These are phyloP conservation scores for Eublepharis macularius DNA, from an alignment of 2,113 vertebrate genomes.

Conservation along the genomic window DNA sequence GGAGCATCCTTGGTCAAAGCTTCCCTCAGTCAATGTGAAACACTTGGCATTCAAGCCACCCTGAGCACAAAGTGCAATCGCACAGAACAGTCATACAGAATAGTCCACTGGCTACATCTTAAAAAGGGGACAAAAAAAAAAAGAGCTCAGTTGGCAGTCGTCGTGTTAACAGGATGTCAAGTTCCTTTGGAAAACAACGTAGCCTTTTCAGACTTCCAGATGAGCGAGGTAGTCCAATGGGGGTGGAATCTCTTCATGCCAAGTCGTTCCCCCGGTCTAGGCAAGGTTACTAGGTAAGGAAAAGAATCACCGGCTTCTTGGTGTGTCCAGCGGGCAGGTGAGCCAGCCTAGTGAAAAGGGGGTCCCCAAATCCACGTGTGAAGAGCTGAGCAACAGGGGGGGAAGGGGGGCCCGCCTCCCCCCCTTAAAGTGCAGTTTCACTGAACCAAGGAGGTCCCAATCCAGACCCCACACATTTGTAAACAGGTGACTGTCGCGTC, in stretches of 20 bases:
- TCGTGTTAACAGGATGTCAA: slow-evolving; percentile 69
- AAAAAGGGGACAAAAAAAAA: fast-evolving
- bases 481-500: slow-evolving; percentile 76
- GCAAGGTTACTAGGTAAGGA: neutral
- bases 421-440: slow-evolving; percentile 73
- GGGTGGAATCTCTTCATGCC: slow-evolving; percentile 41
- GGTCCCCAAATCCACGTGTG: too few species aligned
- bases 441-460: slow-evolving; percentile 52
- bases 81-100: slow-evolving; percentile 56
- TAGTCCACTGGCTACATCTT: slow-evolving; percentile 1
- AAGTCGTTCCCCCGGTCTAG: neutral
- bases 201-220: slow-evolving; percentile 76
- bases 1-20: slow-evolving; percentile 71
- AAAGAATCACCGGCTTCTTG: neutral
- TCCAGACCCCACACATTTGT: slow-evolving; percentile 70
- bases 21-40: slow-evolving; percentile 67
- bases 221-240: slow-evolving; percentile 78
- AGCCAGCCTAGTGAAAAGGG: neutral
- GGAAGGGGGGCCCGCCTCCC: neutral
- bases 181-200: slow-evolving; percentile 71
- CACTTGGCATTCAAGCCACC: slow-evolving; percentile 76
- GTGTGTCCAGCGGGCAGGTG: neutral
- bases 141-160: slow-evolving; percentile 64
- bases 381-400: neutral
- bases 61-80: slow-evolving; percentile 78